Evolutionary conservation across 2,888 invertebrate genomes (phyloP).

Genomic region (Eupithecia subfuscata): DNA sequence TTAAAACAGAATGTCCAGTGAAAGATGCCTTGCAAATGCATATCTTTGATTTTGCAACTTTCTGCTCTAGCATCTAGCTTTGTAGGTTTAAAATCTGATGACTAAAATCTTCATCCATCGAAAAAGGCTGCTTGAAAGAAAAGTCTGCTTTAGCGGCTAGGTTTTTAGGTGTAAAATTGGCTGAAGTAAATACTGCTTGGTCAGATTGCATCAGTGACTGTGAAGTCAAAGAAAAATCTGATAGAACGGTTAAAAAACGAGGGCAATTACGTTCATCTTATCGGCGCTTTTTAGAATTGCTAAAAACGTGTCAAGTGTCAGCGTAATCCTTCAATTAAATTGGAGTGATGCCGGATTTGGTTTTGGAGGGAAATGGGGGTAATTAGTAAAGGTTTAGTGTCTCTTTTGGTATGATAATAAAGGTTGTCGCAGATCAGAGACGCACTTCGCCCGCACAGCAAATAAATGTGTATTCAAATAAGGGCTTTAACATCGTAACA

Average conservation of each 20-base stretch:
- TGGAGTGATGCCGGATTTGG: conserved; percentile 53
- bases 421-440: too few relatives aligned
- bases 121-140: neutral
- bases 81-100: conserved; percentile 2
- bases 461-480: neutral
- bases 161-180: conserved; percentile 47
- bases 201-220: conserved; percentile 54
- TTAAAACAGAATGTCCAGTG: neutral
- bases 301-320: conserved; percentile 70
- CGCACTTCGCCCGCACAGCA: too few relatives aligned
- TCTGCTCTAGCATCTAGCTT: neutral
- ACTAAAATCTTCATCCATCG: neutral
- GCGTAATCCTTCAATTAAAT: conserved; percentile 76
- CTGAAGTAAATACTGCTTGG: conserved; percentile 50
- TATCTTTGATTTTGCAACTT: neutral
- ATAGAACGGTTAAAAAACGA: conserved; percentile 80
- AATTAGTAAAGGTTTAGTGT: neutral
- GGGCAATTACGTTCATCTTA: conserved; percentile 77
- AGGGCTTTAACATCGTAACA: too few relatives aligned
- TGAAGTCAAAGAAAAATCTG: conserved; percentile 65
- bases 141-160: neutral
- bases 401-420: neutral
- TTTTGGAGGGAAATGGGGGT: conserved; percentile 32
- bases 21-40: conserved; percentile 12
- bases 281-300: conserved; percentile 65